Evolutionary conservation across 2,888 invertebrate genomes (phyloP).

Genomic region (Malthinus flaveolus): DNA sequence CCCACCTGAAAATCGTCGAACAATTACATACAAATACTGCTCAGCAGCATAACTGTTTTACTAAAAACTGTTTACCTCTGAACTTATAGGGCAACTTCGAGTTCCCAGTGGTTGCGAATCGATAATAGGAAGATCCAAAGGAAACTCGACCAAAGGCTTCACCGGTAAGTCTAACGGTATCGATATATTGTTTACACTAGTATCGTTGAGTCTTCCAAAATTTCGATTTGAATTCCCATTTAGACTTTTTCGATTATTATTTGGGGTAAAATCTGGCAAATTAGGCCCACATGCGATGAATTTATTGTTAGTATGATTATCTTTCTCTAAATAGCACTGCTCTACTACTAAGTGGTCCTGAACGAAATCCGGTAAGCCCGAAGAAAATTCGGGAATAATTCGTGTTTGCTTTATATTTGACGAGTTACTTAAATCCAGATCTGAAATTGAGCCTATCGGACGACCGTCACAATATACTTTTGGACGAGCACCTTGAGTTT

Average conservation of each 20-base stretch:
- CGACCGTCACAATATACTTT: constrained; percentile 64
- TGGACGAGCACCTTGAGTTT: constrained; percentile 75
- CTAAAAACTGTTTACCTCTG: constrained; percentile 31
- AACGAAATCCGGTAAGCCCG: constrained; percentile 83
- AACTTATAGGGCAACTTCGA: constrained; percentile 38
- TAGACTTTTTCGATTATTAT: constrained; percentile 44
- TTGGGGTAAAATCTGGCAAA: constrained; percentile 68
- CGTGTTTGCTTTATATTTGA: constrained; percentile 56
- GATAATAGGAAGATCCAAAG: constrained; percentile 50
- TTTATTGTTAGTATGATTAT: constrained; percentile 60
- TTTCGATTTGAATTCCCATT: constrained; percentile 38
- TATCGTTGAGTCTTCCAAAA: constrained; percentile 31
- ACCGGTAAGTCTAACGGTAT: constrained; percentile 49
- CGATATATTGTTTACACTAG: constrained; percentile 33
- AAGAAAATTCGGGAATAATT: constrained; percentile 59
- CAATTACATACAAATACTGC: constrained; percentile 1
- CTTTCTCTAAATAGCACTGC: constrained; percentile 67
- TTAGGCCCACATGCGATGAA: constrained; percentile 53
- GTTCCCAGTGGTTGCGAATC: constrained; percentile 33
- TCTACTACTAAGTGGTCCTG: constrained; percentile 86
- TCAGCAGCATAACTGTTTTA: neutral
- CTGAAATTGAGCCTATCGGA: constrained; percentile 48
- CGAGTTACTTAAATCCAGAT: constrained; percentile 58
- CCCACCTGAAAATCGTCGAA: constrained; percentile 35
- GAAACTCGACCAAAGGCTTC: constrained; percentile 48